These are phyloP conservation scores for Tylochromis polylepis DNA, from an alignment of 2,113 vertebrate species.

Conservation along the genomic window DNA sequence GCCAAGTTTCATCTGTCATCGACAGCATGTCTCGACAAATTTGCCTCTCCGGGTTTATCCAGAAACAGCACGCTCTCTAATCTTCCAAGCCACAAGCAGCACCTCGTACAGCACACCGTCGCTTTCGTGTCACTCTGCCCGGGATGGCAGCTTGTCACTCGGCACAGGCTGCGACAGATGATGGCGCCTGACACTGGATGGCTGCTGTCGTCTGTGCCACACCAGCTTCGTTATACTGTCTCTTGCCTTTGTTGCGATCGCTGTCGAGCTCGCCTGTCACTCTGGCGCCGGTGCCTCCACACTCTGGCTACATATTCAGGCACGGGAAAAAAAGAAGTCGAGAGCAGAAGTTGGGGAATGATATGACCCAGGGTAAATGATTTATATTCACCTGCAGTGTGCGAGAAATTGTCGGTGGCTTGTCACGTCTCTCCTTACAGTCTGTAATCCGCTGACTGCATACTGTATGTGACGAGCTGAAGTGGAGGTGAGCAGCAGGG, in stretches of 20 bases:
- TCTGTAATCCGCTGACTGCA: slow-evolving; percentile 3
- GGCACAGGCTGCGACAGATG: background rate
- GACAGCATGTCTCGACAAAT: background rate
- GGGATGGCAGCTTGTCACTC: slow-evolving; percentile 6
- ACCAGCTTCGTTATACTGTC: background rate
- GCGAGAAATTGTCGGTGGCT: background rate
- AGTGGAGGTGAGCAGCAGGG: background rate
- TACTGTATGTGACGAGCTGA: background rate
- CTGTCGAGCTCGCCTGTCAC: slow-evolving; percentile 9
- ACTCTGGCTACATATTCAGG: slow-evolving; percentile 24
- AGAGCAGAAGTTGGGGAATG: background rate
- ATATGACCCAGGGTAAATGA: slow-evolving; percentile 14
- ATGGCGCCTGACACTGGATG: background rate
- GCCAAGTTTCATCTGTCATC: background rate
- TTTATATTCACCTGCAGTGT: slow-evolving; percentile 32
- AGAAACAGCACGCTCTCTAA: background rate
- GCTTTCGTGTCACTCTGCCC: background rate
- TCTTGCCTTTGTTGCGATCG: background rate
- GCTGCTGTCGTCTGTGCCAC: background rate
- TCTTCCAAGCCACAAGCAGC: background rate
- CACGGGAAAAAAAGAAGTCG: background rate
- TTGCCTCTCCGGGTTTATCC: background rate
- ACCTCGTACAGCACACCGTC: background rate
- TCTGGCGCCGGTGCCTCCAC: background rate
- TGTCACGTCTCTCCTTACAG: background rate